Percentiles rank a stretch among this genome's conserved stretches.
Conservation (phyloP, 1,140 invertebrate genomes). For the Hylaeus volcanicus region DNA sequence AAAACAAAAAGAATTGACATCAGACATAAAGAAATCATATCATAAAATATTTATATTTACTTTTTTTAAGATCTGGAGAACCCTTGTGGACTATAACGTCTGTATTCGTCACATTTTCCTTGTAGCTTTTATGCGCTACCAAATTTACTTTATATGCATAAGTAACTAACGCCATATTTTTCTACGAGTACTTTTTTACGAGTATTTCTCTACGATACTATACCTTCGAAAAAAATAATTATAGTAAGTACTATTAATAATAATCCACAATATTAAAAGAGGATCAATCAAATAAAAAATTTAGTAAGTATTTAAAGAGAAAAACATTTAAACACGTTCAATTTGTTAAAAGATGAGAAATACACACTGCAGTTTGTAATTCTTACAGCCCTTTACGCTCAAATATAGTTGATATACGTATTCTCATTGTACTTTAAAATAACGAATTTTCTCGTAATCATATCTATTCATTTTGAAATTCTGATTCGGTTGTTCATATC, state of each 20-base stretch:
- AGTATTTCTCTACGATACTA: constrained; percentile 4
- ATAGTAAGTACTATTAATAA: constrained; percentile 23
- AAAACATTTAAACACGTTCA: background rate
- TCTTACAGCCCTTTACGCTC: background rate
- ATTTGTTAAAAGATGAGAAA: background rate
- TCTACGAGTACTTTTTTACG: constrained; percentile 7
- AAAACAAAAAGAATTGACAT: background rate
- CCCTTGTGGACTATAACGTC: background rate
- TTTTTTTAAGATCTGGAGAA: background rate
- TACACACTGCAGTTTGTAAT: background rate
- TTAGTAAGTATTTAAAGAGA: constrained; percentile 15
- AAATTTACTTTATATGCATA: background rate
- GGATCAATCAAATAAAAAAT: background rate
- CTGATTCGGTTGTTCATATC: background rate
- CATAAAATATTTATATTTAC: background rate
- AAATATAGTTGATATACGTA: background rate
- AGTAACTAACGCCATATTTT: constrained; percentile 13
- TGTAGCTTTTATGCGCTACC: background rate
- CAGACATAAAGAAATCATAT: background rate
- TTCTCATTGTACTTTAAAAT: background rate
- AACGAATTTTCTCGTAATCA: constrained; percentile 2
- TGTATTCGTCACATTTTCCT: background rate
- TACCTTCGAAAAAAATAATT: background rate
- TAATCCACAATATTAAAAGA: constrained; percentile 6
- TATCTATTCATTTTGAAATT: constrained; percentile 5